phyloP scores from a whole-genome alignment of 2,113 vertebrate genomes.

The Catharus bicknelli region DNA sequence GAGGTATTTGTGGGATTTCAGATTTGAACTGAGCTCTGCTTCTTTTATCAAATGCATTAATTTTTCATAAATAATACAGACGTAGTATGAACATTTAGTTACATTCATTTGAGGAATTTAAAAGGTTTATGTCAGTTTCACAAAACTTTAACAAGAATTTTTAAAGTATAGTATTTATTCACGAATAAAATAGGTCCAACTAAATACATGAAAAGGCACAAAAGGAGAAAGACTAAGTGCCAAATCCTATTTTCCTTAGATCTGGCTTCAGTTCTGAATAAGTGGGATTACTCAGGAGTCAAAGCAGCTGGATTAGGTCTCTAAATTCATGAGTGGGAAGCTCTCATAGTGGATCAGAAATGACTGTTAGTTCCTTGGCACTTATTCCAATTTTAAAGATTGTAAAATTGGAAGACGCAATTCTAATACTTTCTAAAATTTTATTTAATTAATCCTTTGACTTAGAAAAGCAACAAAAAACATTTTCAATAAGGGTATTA shows the following conservation, averaged over 20 bases:
- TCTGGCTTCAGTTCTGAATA: background rate
- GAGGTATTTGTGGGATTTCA: constrained; percentile 61
- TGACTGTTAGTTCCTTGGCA: background rate
- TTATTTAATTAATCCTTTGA: background rate
- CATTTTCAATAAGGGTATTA: background rate
- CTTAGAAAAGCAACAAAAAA: background rate
- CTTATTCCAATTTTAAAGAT: background rate
- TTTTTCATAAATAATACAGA: background rate
- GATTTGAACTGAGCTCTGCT: constrained; percentile 42
- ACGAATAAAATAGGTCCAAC: background rate
- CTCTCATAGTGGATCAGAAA: background rate
- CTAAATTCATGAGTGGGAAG: background rate
- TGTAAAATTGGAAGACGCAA: background rate
- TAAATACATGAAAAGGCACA: background rate
- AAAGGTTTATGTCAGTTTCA: background rate
- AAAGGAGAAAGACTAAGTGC: background rate
- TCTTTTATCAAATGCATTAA: background rate
- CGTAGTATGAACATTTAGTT: background rate
- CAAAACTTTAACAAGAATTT: background rate
- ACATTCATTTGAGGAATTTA: background rate
- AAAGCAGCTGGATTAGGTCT: background rate
- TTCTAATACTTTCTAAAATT: background rate
- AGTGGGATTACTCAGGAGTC: background rate
- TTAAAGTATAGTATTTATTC: background rate
- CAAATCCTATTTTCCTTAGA: background rate